A percentile compares a stretch with the other conserved stretches of the same genome.
Conservation (phyloP, 2,113 vertebrate species). For the Lasiurus borealis region DNA sequence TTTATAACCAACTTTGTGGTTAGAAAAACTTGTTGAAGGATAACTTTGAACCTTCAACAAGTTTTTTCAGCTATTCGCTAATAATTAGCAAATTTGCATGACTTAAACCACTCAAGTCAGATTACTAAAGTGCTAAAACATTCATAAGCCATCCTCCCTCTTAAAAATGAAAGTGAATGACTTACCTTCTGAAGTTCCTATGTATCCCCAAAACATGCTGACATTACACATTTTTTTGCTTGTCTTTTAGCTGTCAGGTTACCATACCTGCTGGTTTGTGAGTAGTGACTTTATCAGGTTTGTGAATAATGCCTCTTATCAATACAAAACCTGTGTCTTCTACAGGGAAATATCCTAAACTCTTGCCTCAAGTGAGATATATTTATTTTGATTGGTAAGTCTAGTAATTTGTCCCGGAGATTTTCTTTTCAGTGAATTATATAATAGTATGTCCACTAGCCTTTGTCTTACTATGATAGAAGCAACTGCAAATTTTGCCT, state of each 20-base stretch:
- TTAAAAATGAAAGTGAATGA: constrained; percentile 52
- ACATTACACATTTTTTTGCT: constrained; percentile 15
- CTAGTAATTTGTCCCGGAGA: constrained; percentile 1
- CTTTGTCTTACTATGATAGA: not conserved
- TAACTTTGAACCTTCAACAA: not conserved
- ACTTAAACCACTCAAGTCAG: constrained; percentile 40
- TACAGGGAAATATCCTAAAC: not conserved
- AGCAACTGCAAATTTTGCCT: constrained; percentile 44
- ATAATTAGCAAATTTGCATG: constrained; percentile 3
- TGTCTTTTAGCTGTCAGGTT: constrained; percentile 18
- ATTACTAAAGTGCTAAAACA: constrained; percentile 34
- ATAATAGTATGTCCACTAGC: not conserved
- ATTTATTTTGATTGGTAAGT: constrained; percentile 17
- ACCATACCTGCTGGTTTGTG: not conserved
- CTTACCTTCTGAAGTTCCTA: not conserved
- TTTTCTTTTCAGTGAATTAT: constrained; percentile 47
- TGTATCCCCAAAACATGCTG: not conserved
- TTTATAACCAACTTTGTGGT: constrained; percentile 46
- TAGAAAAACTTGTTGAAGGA: not conserved
- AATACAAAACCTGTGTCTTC: not conserved
- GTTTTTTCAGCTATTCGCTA: constrained; percentile 19
- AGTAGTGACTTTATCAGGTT: constrained; percentile 20
- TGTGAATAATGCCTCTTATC: not conserved
- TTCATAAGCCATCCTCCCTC: not conserved
- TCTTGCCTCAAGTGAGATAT: not conserved